Percentiles rank a stretch among this genome's conserved stretches.
These are phyloP conservation scores for Drosophila pectinifera DNA, from an alignment of 1,140 invertebrate genomes.

Conservation along the genomic window DNA sequence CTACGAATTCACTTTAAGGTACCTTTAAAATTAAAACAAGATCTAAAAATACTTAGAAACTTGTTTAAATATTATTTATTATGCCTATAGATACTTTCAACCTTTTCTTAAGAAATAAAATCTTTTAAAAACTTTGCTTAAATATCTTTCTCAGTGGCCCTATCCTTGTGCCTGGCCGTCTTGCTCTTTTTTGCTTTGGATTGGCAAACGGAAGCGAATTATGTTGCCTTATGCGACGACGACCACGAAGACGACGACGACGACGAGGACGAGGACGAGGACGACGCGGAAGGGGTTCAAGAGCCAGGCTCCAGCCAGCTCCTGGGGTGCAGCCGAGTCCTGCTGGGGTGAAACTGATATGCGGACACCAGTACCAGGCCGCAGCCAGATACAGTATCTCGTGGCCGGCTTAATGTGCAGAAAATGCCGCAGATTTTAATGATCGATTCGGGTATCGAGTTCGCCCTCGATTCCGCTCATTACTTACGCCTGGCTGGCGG, in stretches of 20 bases:
- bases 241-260: constrained; percentile 6
- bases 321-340: constrained; percentile 27
- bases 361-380: constrained; percentile 34
- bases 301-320: constrained; percentile 26
- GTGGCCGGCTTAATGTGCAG: constrained; percentile 57
- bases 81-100: not conserved
- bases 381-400: constrained; percentile 25
- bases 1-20: no score
- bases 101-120: no score
- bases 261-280: constrained; percentile 3
- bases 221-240: constrained; percentile 67
- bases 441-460: constrained; percentile 48
- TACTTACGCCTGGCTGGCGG: constrained; percentile 55
- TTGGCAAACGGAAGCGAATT: constrained; percentile 74
- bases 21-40: no score
- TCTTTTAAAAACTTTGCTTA: not conserved
- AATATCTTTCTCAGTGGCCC: constrained; percentile 4
- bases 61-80: not conserved
- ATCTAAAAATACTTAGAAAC: not conserved
- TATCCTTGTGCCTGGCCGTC: constrained; percentile 26
- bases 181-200: constrained; percentile 28
- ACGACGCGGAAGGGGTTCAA: constrained; percentile 48
- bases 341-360: constrained; percentile 72
- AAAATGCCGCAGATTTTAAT: constrained; percentile 64
- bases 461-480: constrained; percentile 32